Evolutionary conservation across 2,113 vertebrate species (phyloP), one percentile per base, ranked within the genome.

Genomic region (Menura novaehollandiae): DNA sequence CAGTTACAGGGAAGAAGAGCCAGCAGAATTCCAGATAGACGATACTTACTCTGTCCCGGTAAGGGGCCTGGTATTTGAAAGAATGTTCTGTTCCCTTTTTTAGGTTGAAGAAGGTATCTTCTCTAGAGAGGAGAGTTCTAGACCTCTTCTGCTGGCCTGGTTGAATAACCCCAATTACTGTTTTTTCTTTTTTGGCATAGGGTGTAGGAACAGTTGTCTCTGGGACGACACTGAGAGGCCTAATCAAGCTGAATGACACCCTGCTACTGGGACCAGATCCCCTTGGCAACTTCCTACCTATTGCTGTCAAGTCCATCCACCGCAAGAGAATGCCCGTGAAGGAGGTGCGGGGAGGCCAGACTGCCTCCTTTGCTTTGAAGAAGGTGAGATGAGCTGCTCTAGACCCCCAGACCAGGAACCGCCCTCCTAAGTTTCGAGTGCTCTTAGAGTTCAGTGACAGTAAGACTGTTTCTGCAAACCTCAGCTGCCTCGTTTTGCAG

Each of bases 31-130:
- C 86, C 99, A 99, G 98, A 99, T 99, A 93, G 99, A 99, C 1
- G 99, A 99, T 95, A 99, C 99, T 51, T 99, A 99, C 96, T 99
- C 99, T 49, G 99, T 99, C n/a, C 99, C 99, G 59, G 99, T 99
- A 97, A 97, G 98, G n/a, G 84, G 58, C 20, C 59, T 60, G 35
- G 6, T 60, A 13, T 62, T 80, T 37, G 33, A 62, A 86, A 91
- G 30, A 80, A 26, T 59, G 51, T 67, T 90, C 37, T 59, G 10
- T 37, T 75, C 8, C 51, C 13, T 85, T 60, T 86, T 80, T n/a
- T 30, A 52, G 44, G 19, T 37, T 23, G 78, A 59, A 77, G 43
- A 67, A 60, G 41, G 17, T 43, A 37, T 20, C 76, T 71, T 77
- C 59, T 71, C 23, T 55, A 27, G 24, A 74, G 43, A 69, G 15